Base-by-base conservation (phyloP, 2,888 invertebrate genomes). In the Thymelicus acteon region DNA sequence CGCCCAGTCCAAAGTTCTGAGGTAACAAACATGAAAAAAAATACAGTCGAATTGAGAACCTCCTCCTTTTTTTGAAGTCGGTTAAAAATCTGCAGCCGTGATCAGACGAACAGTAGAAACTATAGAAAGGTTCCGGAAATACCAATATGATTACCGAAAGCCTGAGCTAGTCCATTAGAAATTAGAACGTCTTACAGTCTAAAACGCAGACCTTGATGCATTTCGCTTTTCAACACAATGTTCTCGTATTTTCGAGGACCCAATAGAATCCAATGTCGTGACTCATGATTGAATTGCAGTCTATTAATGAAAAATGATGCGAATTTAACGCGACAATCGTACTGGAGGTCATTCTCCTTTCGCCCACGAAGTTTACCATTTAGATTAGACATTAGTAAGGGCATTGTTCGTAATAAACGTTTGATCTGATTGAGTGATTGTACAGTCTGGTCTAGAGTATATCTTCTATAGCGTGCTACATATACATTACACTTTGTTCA, bases 281-380 rank as follows among this genome's bases (percentile, higher is more conserved):
- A 31, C 31, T 37, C n/a, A 7, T n/a, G n/a, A 39, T n/a, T n/a
- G 37, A 58, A 12, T 39, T 58, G 58, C 12, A 31, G 7, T 37
- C 39, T 37, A 37, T 39, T 13, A 58, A 58, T n/a, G 58, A 58
- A 58, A 31, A 58, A 37, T n/a, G 37, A 58, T 58, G 39, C n/a
- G 39, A 58, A 39, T 12, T 13, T n/a, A 58, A 58, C 37, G 13
- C 58, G 58, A 58, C 58, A 58, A 58, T 7, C n/a, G 8, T n/a
- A n/a, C 0, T 39, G 37, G 58, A 58, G 58, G 58, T 58, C 58
- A 58, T 37, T 58, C 58, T 58, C 58, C 58, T 58, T 39, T 58
- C 58, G 58, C 58, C 58, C 58, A 54, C 54, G n/a, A 24, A 24
- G 19, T 24, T 54, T 54, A 12, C 54, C 24, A 24, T 24, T 54